Percentiles rank a stretch among this genome's conserved stretches.
Conservation (phyloP, 2,113 vertebrate species). For the Leucopternis melanops region DNA sequence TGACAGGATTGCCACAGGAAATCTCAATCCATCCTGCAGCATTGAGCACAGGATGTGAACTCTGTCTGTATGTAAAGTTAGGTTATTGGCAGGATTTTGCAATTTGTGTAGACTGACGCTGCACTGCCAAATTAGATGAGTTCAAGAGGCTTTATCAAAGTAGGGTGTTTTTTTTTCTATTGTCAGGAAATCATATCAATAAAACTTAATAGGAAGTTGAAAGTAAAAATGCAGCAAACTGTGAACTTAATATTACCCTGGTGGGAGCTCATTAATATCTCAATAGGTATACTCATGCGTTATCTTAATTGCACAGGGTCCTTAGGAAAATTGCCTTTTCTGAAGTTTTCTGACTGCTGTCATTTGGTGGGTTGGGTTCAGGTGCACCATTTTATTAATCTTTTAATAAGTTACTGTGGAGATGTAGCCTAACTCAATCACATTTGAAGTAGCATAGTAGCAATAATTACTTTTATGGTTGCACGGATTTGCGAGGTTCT, state of each 20-base stretch:
- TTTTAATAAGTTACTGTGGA: background rate
- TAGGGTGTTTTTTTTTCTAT: background rate
- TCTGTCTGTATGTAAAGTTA: background rate
- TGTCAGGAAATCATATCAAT: slow-evolving; percentile 47
- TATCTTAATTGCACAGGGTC: slow-evolving; percentile 63
- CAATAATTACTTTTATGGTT: accelerated
- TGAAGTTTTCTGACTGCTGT: slow-evolving; percentile 5
- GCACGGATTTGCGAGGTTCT: accelerated
- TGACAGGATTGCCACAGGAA: background rate
- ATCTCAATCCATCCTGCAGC: background rate
- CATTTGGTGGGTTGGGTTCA: background rate
- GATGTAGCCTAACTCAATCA: background rate
- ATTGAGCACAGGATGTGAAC: background rate
- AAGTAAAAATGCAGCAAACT: slow-evolving; percentile 56
- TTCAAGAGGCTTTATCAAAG: background rate
- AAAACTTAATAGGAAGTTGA: slow-evolving; percentile 57
- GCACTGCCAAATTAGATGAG: background rate
- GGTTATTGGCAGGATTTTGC: background rate
- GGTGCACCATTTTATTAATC: background rate
- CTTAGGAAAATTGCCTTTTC: slow-evolving; percentile 57
- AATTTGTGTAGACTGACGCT: background rate
- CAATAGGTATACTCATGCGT: slow-evolving; percentile 55
- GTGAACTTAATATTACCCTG: slow-evolving; percentile 61
- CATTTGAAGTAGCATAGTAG: background rate
- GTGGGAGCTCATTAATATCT: slow-evolving; percentile 71